phyloP scores from a whole-genome alignment of 92 coral and sea anemone genomes.

The Epizoanthus illoricatus region DNA sequence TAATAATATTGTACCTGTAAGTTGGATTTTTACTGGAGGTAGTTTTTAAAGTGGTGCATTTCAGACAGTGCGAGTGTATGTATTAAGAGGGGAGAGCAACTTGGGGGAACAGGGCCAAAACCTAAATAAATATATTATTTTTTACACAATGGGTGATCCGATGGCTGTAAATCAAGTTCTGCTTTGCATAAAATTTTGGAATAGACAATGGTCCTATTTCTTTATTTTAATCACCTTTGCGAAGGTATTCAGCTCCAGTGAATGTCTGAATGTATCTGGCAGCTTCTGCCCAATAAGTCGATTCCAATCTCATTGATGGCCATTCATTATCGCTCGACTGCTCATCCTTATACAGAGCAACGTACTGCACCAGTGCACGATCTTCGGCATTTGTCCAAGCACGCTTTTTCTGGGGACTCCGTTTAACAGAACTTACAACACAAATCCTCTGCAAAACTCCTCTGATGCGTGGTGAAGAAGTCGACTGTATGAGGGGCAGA shows the following conservation, averaged over 20 bases:
- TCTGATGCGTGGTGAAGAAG: slow-evolving; percentile 22
- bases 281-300: slow-evolving; percentile 28
- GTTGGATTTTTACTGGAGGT: no score
- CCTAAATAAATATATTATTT: no score
- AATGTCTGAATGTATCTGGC: slow-evolving; percentile 17
- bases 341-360: slow-evolving; percentile 35
- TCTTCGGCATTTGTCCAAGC: slow-evolving; percentile 26
- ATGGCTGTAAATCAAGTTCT: no score
- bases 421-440: neutral
- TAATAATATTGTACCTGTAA: no score
- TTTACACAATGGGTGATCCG: no score
- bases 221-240: slow-evolving; percentile 8
- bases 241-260: neutral
- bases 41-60: no score
- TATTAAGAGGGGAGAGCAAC: no score
- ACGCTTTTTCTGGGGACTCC: slow-evolving; percentile 4
- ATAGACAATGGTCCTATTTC: no score
- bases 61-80: no score
- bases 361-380: slow-evolving; percentile 11
- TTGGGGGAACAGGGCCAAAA: no score
- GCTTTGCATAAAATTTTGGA: no score
- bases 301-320: slow-evolving; percentile 44
- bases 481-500: neutral
- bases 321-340: slow-evolving; percentile 34
- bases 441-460: slow-evolving; percentile 21